Conservation (phyloP, 2,113 vertebrate genomes). For the Calonectris borealis region DNA sequence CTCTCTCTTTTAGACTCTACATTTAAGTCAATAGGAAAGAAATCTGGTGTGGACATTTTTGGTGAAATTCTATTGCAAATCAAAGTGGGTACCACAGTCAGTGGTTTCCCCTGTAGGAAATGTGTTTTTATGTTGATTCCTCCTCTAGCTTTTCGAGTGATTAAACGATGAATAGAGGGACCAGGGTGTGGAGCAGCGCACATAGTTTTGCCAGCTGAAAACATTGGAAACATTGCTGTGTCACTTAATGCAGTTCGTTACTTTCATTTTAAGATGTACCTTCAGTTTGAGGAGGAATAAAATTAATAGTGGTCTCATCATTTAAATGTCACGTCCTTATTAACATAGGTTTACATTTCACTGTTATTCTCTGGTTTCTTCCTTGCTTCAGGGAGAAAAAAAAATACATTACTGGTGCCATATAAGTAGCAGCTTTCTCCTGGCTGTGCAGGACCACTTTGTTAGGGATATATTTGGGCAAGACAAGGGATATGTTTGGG, state of each 20-base stretch:
- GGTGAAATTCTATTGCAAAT: not conserved
- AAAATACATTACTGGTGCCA: not conserved
- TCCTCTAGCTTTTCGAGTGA: not conserved
- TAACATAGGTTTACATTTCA: not conserved
- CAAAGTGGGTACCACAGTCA: not conserved
- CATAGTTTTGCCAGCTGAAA: not conserved
- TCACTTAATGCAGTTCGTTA: not conserved
- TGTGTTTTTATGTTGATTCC: not conserved
- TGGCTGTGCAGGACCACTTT: not conserved
- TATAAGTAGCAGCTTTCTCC: not conserved
- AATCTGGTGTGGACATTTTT: not conserved
- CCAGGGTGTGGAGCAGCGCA: not conserved
- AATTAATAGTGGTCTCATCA: not conserved
- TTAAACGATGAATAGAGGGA: not conserved
- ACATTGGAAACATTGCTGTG: not conserved
- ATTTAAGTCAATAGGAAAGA: slow-evolving; percentile 11
- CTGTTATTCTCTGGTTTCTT: not conserved
- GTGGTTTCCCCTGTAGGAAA: not conserved
- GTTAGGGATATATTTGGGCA: not conserved
- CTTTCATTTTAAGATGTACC: not conserved
- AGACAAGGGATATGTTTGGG: not conserved
- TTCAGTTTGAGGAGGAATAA: not conserved
- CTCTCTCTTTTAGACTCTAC: not conserved
- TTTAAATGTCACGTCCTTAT: not conserved
- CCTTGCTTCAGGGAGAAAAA: not conserved